Base-by-base conservation (phyloP, 1,140 invertebrate genomes). In the Latrodectus geometricus region DNA sequence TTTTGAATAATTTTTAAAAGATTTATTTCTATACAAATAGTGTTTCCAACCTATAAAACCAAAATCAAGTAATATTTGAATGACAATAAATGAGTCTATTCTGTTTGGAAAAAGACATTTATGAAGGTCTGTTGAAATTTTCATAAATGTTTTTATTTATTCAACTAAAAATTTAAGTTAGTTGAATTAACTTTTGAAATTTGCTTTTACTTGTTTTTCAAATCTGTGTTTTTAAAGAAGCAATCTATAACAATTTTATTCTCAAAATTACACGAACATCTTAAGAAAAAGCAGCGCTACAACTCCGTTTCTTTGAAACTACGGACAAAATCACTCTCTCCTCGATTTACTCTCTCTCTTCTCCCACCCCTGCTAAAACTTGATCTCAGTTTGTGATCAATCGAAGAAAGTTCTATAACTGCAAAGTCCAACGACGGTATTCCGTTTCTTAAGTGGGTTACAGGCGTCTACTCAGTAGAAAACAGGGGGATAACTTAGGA, bases 371-470 rank as follows among this genome's bases (percentile, higher is more conserved):
- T 35, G 5, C 9, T 15, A 78, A 78, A 78, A 68, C 74, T 52
- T 56, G 74, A 76, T 61, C 56, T 21, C 35, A 78, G 76, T 68
- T 20, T 78, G 11, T n/a, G 50, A 76, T 76, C 74, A 50, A 76
- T 76, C 74, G 74, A 61, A 76, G 74, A 76, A 75, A 76, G 74
- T 76, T 76, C 52, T 76, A 23, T 56, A 21, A 52, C 23, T 56
- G 54, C 52, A 20, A 56, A 76, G 52, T n/a, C 20, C 12, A 66
- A 56, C 65, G 61, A 78, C 21, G 56, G 23, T 12, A 61, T 68
- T 78, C 76, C 35, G 54, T 78, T 48, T 17, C 35, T 61, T 50
- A 77, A 78, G 76, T 78, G 76, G 76, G 76, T 78, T 78, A 78
- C 76, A 21, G 23, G 12, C 61, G 54, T 61, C 54, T 61, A 17